Conservation (phyloP, 1,140 invertebrate species). For the Phymorhynchus buccinoides region DNA sequence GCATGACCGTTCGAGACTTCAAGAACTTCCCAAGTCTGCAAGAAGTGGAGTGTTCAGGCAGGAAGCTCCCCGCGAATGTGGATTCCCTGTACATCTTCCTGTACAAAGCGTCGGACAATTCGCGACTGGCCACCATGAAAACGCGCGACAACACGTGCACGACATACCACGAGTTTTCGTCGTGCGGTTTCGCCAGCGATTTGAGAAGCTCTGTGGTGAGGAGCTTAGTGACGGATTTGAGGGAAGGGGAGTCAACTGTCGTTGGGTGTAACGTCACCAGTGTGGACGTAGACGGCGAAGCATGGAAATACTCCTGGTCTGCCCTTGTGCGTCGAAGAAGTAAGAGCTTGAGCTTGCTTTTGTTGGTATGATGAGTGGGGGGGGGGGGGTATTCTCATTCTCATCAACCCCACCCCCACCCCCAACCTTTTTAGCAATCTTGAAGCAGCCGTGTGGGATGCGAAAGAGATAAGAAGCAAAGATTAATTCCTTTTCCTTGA, state of each 20-base stretch:
- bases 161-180: constrained; percentile 15
- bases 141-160: not conserved
- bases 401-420: no score
- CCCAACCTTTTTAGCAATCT: no score
- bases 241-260: constrained; percentile 1
- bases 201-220: not conserved
- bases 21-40: not conserved
- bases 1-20: constrained; percentile 9
- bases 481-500: no score
- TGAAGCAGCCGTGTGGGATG: no score
- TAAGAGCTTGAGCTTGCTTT: no score
- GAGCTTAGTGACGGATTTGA: constrained; percentile 22
- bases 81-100: not conserved
- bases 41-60: constrained; percentile 25
- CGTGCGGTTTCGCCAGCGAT: constrained; percentile 1
- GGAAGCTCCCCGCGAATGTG: constrained; percentile 9
- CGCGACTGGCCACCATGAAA: constrained; percentile 18
- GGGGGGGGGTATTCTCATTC: no score
- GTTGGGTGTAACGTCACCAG: constrained; percentile 17
- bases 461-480: no score
- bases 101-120: not conserved
- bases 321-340: not conserved
- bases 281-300: not conserved
- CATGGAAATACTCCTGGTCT: not conserved
- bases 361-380: no score